These are phyloP conservation scores for Ophonus ardosiacus DNA, from an alignment of 2,888 invertebrate genomes.

Conservation along the genomic window DNA sequence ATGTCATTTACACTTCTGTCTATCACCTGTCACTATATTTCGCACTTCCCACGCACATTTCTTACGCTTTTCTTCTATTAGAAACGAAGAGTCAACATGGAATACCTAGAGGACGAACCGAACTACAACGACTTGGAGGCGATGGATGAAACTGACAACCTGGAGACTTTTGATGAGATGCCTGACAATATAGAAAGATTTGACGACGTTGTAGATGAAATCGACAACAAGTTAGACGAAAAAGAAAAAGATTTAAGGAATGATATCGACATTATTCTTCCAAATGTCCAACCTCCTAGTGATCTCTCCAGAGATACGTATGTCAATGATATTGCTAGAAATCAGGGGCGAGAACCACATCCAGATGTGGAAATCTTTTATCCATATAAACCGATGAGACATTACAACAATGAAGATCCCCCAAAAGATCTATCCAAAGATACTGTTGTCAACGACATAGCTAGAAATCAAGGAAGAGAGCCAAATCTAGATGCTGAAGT, in stretches of 20 bases:
- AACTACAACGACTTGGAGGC: slow-evolving; percentile 47
- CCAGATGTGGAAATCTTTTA: slow-evolving; percentile 40
- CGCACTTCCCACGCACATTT: slow-evolving; percentile 44
- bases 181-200: slow-evolving; percentile 13
- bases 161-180: slow-evolving; percentile 71
- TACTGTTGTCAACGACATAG: slow-evolving; percentile 70
- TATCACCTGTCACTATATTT: slow-evolving; percentile 6
- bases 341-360: background rate
- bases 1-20: background rate
- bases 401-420: background rate
- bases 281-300: slow-evolving; percentile 56
- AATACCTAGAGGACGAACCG: slow-evolving; percentile 7
- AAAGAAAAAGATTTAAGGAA: slow-evolving; percentile 23
- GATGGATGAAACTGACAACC: slow-evolving; percentile 29
- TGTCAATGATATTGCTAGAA: slow-evolving; percentile 65
- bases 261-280: slow-evolving; percentile 4
- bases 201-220: slow-evolving; percentile 71
- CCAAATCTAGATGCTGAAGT: slow-evolving; percentile 48
- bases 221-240: slow-evolving; percentile 70
- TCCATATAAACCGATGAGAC: slow-evolving; percentile 45
- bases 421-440: slow-evolving; percentile 70
- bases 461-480: slow-evolving; percentile 66
- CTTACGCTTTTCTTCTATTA: slow-evolving; percentile 57
- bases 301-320: slow-evolving; percentile 69
- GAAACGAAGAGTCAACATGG: slow-evolving; percentile 50